Percentiles rank a stretch among this genome's conserved stretches.
phyloP scores from a whole-genome alignment of 2,113 vertebrate genomes.

The western clawed frog (Xenopus tropicalis) region UCB_Xtro_10.0 CM004446.2:8367001-8367500 shows the following conservation, averaged over 20 bases:
- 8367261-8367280: slow-evolving; percentile 43
- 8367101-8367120: slow-evolving; percentile 17
- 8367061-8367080: slow-evolving; percentile 6
- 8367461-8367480: too few relatives aligned
- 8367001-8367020: slow-evolving; percentile 23
- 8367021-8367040: slow-evolving; percentile 7
- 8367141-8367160: neutral
- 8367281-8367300: slow-evolving; percentile 36
- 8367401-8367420: neutral
- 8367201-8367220: neutral
- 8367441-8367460: too few relatives aligned
- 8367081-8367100: slow-evolving; percentile 29
- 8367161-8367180: slow-evolving; percentile 20
- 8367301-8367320: slow-evolving; percentile 22
- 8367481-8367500: too few relatives aligned
- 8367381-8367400: neutral
- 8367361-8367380: neutral
- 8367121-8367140: neutral
- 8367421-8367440: neutral
- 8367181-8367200: slow-evolving; percentile 35
- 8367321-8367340: slow-evolving; percentile 28
- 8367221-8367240: neutral
- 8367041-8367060: slow-evolving; percentile 4
- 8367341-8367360: slow-evolving; percentile 14
- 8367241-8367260: slow-evolving; percentile 32